Conservation (phyloP, 2,888 invertebrate species). For the Siphonodentalium dalli region DNA sequence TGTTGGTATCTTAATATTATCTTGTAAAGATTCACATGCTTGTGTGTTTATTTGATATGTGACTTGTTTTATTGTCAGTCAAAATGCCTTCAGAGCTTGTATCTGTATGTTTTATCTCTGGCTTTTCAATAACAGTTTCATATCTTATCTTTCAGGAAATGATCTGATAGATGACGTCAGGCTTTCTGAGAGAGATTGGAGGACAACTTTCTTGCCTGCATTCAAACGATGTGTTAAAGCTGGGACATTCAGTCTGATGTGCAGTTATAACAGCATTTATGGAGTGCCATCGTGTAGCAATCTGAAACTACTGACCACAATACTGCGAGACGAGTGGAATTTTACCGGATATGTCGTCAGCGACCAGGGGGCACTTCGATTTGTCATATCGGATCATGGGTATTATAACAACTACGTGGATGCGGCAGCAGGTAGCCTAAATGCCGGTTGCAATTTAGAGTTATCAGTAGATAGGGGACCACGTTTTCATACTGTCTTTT, state of each 20-base stretch:
- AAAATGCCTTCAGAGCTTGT: too few relatives aligned
- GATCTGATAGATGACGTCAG: too few relatives aligned
- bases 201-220: slow-evolving; percentile 56
- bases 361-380: slow-evolving; percentile 36
- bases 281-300: slow-evolving; percentile 40
- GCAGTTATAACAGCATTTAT: slow-evolving; percentile 56
- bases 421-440: slow-evolving; percentile 35
- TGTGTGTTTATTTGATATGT: too few relatives aligned
- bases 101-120: too few relatives aligned
- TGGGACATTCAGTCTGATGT: slow-evolving; percentile 57
- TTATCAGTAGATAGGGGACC: slow-evolving; percentile 32
- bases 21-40: too few relatives aligned
- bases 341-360: slow-evolving; percentile 41
- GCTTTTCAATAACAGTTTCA: too few relatives aligned
- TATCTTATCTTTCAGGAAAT: too few relatives aligned
- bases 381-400: slow-evolving; percentile 32
- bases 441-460: slow-evolving; percentile 49
- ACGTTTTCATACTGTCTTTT: too few relatives aligned
- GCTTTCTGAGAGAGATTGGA: slow-evolving; percentile 50
- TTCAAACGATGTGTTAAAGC: slow-evolving; percentile 58
- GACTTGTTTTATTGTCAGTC: too few relatives aligned
- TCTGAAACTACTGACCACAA: slow-evolving; percentile 29
- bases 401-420: slow-evolving; percentile 35
- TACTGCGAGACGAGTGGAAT: slow-evolving; percentile 35
- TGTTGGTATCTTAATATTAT: too few relatives aligned